Percentiles rank a stretch among this genome's conserved stretches.
Conservation (phyloP, 2,797 vertebrate genomes). For the Lagorchestes hirsutus region DNA sequence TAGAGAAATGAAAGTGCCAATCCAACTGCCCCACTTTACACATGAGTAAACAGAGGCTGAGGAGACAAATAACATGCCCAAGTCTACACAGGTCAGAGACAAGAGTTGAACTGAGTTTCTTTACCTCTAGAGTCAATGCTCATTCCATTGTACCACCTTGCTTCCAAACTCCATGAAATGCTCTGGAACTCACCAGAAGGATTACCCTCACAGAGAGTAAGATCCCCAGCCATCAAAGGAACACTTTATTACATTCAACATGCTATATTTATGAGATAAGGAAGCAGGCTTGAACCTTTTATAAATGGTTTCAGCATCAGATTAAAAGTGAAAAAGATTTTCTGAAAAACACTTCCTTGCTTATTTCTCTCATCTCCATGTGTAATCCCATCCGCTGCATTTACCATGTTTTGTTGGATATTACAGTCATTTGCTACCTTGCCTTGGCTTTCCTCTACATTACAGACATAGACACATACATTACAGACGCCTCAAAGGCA, state of each 20-base stretch:
- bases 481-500: not conserved
- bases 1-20: not conserved
- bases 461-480: not conserved
- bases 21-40: not conserved
- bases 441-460: not conserved
- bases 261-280: not conserved
- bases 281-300: not conserved
- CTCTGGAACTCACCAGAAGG: not conserved
- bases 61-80: not conserved
- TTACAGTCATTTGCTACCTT: not conserved
- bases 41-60: not conserved
- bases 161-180: not conserved
- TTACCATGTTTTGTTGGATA: not conserved
- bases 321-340: not conserved
- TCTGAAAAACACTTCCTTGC: not conserved
- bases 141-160: not conserved
- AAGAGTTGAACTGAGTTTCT: not conserved
- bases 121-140: not conserved
- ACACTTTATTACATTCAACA: not conserved
- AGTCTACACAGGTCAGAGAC: not conserved
- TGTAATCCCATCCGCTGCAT: not conserved
- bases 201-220: not conserved
- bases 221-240: not conserved
- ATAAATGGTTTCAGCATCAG: not conserved
- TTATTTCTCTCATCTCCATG: not conserved